phyloP scores from a whole-genome alignment of 1,140 invertebrate genomes.

The Caenorhabditis brenneri region DNA sequence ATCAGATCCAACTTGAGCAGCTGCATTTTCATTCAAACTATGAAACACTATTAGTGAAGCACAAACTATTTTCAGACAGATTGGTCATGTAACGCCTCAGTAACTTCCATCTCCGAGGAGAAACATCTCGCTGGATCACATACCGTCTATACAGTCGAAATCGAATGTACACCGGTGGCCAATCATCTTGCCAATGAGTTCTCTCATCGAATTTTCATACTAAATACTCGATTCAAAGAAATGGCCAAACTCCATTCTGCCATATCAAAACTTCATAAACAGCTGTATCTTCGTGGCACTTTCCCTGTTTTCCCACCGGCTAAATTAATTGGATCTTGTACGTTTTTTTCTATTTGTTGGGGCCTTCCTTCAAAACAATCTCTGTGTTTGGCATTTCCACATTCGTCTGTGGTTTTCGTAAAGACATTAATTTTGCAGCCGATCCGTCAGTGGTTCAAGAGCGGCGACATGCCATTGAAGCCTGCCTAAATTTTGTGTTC shows the following conservation, averaged over 20 bases:
- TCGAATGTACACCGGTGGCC: neutral
- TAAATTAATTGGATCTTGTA: conserved; percentile 20
- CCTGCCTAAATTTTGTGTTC: conserved; percentile 19
- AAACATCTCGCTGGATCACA: conserved; percentile 7
- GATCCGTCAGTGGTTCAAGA: conserved; percentile 22
- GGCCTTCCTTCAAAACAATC: too few species aligned
- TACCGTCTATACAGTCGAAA: conserved; percentile 10
- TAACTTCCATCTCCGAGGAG: conserved; percentile 1
- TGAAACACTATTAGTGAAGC: too few species aligned
- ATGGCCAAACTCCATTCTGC: conserved; percentile 13
- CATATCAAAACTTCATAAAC: conserved; percentile 24
- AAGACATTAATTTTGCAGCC: neutral
- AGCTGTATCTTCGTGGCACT: conserved; percentile 39
- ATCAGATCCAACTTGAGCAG: too few species aligned
- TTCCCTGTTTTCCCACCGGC: conserved; percentile 20
- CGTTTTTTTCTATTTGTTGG: neutral
- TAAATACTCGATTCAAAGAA: conserved; percentile 39
- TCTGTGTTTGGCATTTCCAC: neutral
- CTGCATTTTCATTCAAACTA: too few species aligned
- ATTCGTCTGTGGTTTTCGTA: neutral
- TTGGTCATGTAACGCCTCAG: conserved; percentile 17
- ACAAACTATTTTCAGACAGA: conserved; percentile 24
- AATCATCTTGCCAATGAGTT: conserved; percentile 1
- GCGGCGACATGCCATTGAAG: conserved; percentile 2
- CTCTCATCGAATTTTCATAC: conserved; percentile 2